Evolutionary conservation across 1,140 invertebrate genomes (phyloP).

Genomic region (Physella acuta): DNA sequence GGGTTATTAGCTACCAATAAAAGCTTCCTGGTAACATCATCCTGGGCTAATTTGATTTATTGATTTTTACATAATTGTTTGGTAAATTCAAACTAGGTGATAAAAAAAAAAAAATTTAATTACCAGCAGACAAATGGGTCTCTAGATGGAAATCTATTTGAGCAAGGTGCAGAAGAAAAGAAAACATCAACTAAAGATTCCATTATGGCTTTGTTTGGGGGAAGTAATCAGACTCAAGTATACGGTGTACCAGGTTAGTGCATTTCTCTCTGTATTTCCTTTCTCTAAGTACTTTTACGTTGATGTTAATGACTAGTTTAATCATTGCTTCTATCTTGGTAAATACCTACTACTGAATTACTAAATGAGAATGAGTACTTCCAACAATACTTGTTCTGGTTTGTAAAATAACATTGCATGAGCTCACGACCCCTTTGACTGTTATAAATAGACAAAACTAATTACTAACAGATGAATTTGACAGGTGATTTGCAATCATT

Average conservation of each 20-base stretch:
- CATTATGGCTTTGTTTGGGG: conserved; percentile 85
- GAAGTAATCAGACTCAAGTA: conserved; percentile 50
- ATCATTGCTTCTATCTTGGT: too few relatives aligned
- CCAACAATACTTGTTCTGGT: too few relatives aligned
- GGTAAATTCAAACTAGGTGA: conserved; percentile 2
- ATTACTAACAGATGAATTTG: too few relatives aligned
- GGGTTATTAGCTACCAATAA: not conserved
- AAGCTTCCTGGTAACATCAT: not conserved
- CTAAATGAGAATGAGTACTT: too few relatives aligned
- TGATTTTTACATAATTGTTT: not conserved
- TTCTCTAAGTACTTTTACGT: too few relatives aligned
- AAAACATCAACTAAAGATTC: conserved; percentile 83
- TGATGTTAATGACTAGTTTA: not conserved
- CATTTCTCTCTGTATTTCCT: too few relatives aligned
- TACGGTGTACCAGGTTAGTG: conserved; percentile 50
- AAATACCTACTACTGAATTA: too few relatives aligned
- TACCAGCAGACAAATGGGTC: conserved; percentile 34
- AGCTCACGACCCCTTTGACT: too few relatives aligned
- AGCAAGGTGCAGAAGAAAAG: conserved; percentile 73
- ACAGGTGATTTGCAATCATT: too few relatives aligned
- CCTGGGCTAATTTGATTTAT: not conserved
- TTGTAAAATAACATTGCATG: too few relatives aligned
- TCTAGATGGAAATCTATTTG: conserved; percentile 83
- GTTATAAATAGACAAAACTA: too few relatives aligned
- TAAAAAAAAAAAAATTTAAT: conserved; percentile 7